Evolutionary conservation across 2,797 vertebrate genomes (phyloP), one percentile per base, ranked within the genome.

Genomic region (Amniataba percoides): DNA sequence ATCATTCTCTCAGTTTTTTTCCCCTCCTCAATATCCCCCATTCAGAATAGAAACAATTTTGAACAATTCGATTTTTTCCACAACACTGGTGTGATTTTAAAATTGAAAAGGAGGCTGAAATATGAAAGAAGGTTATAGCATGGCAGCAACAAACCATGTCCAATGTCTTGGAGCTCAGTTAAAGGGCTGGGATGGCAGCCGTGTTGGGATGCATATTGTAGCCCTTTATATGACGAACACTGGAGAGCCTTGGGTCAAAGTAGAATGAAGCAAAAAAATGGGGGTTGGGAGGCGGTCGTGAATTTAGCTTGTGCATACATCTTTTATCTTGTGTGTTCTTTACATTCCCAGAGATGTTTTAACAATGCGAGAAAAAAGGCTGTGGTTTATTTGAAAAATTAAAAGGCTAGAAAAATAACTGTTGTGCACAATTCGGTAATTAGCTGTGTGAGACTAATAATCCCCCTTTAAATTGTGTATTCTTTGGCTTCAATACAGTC

Each of bases 101-200:
- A 77, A 66, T 42, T 19, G 12, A 71, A 78, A 80, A 80, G 53
- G 18, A 34, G 23, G 57, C 39, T 49, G 5, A 74, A 73, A 70
- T 71, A 84, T 70, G 39, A 87, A 77, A 80, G 52, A 52, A 81
- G 59, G 59, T 69, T 66, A 73, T 67, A 67, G 53, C 62, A 71
- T 23, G 19, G 40, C 52, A 27, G 55, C 53, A 78, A 63, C 61
- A 72, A 81, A 80, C 52, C 58, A 39, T 66, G 31, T 71, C 68
- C 73, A 66, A 27, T 81, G 51, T 73, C 63, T 82, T 72, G 46
- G 63, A 80, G 67, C 27, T 16, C 25, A 74, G 71, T 72, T 67
- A 64, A 79, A 74, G 58, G 62, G 51, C 60, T 77, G 57, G 45
- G 76, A 66, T 74, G 55, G 74, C 48, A 56, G 62, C 69, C 57